phyloP scores from a whole-genome alignment of 1,140 invertebrate species.

The Diachasma alloeum region DNA sequence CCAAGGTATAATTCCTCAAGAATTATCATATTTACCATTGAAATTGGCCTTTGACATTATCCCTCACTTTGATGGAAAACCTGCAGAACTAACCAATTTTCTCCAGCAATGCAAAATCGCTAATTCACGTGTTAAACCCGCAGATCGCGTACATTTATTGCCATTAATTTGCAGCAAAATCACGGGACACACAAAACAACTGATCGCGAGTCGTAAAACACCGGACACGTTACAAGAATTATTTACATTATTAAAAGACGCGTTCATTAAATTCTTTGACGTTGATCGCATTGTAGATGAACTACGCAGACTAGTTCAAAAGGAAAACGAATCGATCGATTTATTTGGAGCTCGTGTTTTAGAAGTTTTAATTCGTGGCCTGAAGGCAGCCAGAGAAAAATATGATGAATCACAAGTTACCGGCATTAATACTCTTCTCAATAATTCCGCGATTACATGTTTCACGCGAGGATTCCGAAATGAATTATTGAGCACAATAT shows the following conservation, averaged over 20 bases:
- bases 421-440: neutral
- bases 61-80: no score
- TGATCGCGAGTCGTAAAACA: neutral
- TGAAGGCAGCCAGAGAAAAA: neutral
- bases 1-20: no score
- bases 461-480: neutral
- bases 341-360: neutral
- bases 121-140: no score
- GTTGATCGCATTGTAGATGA: neutral
- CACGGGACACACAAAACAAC: neutral
- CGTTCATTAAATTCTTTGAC: neutral
- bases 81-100: no score
- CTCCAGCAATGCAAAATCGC: no score
- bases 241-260: neutral
- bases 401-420: neutral
- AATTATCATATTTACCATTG: no score
- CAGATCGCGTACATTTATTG: no score
- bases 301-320: neutral
- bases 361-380: neutral
- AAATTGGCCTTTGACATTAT: no score
- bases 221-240: neutral
- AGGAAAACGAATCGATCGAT: neutral
- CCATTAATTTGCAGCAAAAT: no score
- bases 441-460: neutral
- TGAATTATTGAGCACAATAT: neutral